These are phyloP conservation scores for Glaucidium brasilianum DNA, from an alignment of 2,113 vertebrate genomes.

Conservation along the genomic window DNA sequence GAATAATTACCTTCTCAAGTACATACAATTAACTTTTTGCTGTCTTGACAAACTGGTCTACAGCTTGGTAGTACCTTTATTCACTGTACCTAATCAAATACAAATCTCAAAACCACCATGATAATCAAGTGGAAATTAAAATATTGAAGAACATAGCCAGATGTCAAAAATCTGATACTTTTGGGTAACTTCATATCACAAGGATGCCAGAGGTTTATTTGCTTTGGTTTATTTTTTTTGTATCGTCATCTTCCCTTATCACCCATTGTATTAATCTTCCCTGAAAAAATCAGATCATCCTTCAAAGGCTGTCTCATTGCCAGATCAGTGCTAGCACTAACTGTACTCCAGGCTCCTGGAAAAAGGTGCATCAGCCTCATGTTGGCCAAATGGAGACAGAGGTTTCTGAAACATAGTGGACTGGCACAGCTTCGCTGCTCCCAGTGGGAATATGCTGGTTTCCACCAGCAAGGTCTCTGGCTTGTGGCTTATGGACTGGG, in stretches of 20 bases:
- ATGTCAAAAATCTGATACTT: background rate
- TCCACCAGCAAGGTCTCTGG: background rate
- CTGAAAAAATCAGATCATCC: background rate
- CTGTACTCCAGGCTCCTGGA: background rate
- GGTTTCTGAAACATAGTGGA: background rate
- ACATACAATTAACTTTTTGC: background rate
- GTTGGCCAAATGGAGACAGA: background rate
- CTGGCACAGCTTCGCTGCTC: background rate
- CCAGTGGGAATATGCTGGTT: background rate
- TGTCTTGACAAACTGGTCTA: background rate
- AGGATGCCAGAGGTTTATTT: background rate
- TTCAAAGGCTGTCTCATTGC: background rate
- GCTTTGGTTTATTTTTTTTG: background rate
- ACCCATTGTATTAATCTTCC: background rate
- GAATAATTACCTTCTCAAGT: constrained; percentile 12
- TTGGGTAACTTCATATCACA: background rate
- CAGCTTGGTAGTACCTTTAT: background rate
- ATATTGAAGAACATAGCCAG: background rate
- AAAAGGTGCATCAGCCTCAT: background rate
- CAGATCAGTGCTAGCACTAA: background rate
- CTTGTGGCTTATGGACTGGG: background rate
- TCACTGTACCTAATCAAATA: background rate
- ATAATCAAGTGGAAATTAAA: background rate
- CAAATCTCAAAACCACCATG: background rate
- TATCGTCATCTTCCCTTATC: background rate